Conservation (phyloP, 1,140 invertebrate species). For the Aphelenchoides fujianensis region DNA sequence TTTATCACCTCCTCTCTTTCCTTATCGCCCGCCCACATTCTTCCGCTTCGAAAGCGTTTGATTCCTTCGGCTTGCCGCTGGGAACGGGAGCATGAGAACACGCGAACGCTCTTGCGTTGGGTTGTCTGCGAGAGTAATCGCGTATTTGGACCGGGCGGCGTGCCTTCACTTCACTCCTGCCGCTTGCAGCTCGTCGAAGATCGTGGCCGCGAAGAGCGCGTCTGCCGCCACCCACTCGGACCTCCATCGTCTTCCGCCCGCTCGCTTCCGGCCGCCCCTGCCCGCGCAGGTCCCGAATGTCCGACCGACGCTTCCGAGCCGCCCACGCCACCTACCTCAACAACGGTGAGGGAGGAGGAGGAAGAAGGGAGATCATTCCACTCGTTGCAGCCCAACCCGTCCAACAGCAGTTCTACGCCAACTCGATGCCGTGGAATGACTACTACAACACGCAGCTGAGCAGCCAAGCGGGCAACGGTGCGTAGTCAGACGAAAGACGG, state of each 20-base stretch:
- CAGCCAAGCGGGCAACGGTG: background rate
- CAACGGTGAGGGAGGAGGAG: background rate
- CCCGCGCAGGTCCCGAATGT: slow-evolving; percentile 5
- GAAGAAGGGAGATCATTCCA: background rate
- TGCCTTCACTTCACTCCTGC: too few species aligned
- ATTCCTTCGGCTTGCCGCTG: too few species aligned
- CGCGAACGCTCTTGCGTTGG: too few species aligned
- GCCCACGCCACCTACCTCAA: background rate
- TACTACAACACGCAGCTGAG: background rate
- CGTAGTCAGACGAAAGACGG: too few species aligned
- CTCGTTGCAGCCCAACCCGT: slow-evolving; percentile 6
- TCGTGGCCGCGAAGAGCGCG: slow-evolving; percentile 8
- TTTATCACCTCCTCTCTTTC: too few species aligned
- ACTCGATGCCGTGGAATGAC: slow-evolving; percentile 7
- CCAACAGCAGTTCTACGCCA: slow-evolving; percentile 1
- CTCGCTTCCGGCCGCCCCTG: background rate
- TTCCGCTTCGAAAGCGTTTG: too few species aligned
- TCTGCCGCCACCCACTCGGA: background rate
- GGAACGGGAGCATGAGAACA: too few species aligned
- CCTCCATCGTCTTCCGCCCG: background rate
- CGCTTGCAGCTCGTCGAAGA: too few species aligned
- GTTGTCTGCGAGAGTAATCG: too few species aligned
- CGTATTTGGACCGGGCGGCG: too few species aligned
- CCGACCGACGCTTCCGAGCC: background rate
- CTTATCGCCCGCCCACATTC: too few species aligned